Base-by-base conservation (phyloP, 2,113 vertebrate genomes). In the Psittacula cyanocephala region DNA sequence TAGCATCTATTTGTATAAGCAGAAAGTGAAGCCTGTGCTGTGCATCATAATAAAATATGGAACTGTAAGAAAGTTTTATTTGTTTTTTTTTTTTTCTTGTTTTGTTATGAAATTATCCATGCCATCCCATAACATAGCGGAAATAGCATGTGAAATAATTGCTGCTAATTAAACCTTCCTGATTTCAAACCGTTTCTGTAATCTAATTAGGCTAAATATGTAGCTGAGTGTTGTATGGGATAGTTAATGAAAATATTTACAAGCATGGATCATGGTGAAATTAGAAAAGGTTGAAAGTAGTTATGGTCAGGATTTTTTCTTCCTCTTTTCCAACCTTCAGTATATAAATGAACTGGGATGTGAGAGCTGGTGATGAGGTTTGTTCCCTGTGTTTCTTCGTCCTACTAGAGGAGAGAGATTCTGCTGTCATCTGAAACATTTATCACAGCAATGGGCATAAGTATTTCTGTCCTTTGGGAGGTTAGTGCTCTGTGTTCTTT, bases 381-480 rank as follows among this genome's bases (percentile, higher is more conserved):
- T 85, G 24, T 31, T 94, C 44, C 20, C 62, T 78, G 17, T 37
- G 10, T 79, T 81, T 86, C 74, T 76, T 79, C 0, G 0, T 87
- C 78, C 74, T 63, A 2, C 43, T 31, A 24, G 39, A 83, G 69
- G 27, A 71, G 29, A 84, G 72, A 52, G 82, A 72, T 95, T 64
- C 25, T 95, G 27, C 65, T 94, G 25, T 93, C 10, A 49, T 69
- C 41, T 91, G 86, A 84, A 96, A 19, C 69, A 47, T 83, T 95
- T 93, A 87, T 88, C 63, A 91, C 65, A 86, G 65, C 80, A 84
- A 75, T 53, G 94, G 71, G 44, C 28, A 1, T 91, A 59, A 86
- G 50, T 41, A 74, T 94, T 96, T 83, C 79, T 84, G 80, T 72
- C 81, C 91, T 95, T 86, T 84, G 64, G 76, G 93, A 88, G 57